These are phyloP conservation scores for Trichopria drosophilae DNA, from an alignment of 2,888 invertebrate genomes.

Conservation along the genomic window DNA sequence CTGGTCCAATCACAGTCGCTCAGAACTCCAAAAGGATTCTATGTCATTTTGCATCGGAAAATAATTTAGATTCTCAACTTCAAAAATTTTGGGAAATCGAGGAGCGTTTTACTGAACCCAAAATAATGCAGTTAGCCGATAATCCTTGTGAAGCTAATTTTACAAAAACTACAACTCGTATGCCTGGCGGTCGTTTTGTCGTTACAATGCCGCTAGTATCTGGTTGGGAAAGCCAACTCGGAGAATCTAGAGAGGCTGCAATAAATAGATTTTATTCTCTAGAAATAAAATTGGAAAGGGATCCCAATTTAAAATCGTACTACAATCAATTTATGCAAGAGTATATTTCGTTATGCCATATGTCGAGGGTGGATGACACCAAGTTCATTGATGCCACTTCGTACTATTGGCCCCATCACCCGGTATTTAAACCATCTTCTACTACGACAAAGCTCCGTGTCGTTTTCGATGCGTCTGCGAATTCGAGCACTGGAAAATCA, in stretches of 20 bases:
- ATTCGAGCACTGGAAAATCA: conserved; percentile 31
- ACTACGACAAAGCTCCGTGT: no score
- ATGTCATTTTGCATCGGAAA: no score
- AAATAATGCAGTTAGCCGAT: not conserved
- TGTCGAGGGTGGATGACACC: not conserved
- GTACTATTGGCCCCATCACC: no score
- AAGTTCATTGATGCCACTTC: not conserved
- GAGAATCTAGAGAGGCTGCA: conserved; percentile 6
- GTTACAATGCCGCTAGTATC: not conserved
- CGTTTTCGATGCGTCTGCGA: no score
- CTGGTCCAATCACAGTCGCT: no score
- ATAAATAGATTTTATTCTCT: conserved; percentile 6
- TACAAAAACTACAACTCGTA: no score
- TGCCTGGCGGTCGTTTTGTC: not conserved
- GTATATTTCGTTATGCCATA: not conserved
- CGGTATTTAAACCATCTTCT: no score
- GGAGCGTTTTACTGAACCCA: not conserved
- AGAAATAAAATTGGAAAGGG: not conserved
- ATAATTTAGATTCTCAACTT: no score
- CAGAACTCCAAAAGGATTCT: no score
- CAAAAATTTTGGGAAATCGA: conserved; percentile 1
- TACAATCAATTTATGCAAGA: conserved; percentile 6
- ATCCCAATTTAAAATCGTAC: not conserved
- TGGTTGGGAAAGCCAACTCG: not conserved
- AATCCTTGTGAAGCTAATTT: no score